Evolutionary conservation across 2,888 invertebrate species (phyloP), one percentile per base, ranked within the genome.

Genomic region (Cabera pusaria): DNA sequence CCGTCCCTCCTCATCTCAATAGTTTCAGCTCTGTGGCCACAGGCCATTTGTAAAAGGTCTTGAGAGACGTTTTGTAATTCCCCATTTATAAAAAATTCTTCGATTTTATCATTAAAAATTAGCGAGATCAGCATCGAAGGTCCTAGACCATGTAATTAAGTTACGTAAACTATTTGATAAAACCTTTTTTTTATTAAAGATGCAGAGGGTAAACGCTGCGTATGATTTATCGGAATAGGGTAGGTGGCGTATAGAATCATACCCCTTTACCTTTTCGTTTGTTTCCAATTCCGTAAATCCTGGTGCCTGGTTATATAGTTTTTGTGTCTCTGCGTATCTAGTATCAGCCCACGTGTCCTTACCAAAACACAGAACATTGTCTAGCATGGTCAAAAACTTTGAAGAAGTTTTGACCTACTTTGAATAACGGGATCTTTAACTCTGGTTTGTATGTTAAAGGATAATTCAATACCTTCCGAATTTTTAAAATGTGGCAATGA

Each of bases 241-340:
- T 4, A 49, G 22, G n/a, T 52, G 33, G 3, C 43, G 39, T 5
- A 28, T 5, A 5, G 29, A 34, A 18, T 59, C 51, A 41, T 51
- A 56, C 1, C 7, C 12, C 35, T 42, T 50, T 7, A 56, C 25
- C 31, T 51, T 48, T 3, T 52, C 52, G 26, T 53, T 52, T 12
- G 35, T 19, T 21, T 44, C 46, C 5, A 52, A 22, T 1, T 48
- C 46, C 34, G 24, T 38, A 18, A 52, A 49, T 3, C 53, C 54
- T 5, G 52, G 52, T 3, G 36, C 17, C 14, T 33, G 35, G 12
- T 35, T 39, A 10, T 49, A 52, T 5, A 32, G 2, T 40, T 52
- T 52, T 33, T 52, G 52, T 2, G 32, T 35, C 6, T 52, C 47
- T 1, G 40, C 29, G 23, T 52, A 49, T 6, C 44, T 29, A 8